Evolutionary conservation across 2,113 vertebrate genomes (phyloP).

Genomic region (Lontra canadensis): DNA sequence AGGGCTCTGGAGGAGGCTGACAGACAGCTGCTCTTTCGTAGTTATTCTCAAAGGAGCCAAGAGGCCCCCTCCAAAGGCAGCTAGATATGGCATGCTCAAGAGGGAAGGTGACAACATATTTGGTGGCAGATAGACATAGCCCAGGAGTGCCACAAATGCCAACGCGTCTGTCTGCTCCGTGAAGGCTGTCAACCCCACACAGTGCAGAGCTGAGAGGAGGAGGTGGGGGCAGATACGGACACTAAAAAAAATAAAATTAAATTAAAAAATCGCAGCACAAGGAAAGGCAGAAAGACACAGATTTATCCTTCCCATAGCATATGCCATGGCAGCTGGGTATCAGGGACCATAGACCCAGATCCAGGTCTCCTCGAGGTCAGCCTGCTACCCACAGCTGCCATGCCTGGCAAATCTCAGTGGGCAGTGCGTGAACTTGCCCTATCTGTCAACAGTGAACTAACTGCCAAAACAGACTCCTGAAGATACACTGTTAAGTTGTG

Average conservation of each 20-base stretch:
- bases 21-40: conserved; percentile 76
- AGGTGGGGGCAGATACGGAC: neutral
- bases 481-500: neutral
- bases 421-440: neutral
- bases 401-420: neutral
- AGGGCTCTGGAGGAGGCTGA: conserved; percentile 61
- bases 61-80: conserved; percentile 16
- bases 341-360: neutral
- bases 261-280: neutral
- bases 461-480: neutral
- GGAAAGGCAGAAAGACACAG: neutral
- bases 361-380: neutral
- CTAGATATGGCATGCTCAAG: neutral
- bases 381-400: neutral
- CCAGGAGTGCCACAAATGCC: neutral
- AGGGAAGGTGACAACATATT: neutral
- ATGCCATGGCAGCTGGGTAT: neutral
- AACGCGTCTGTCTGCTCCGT: neutral
- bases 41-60: conserved; percentile 51
- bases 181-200: conserved; percentile 49
- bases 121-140: conserved; percentile 43
- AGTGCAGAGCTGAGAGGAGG: neutral
- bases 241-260: neutral
- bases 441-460: neutral
- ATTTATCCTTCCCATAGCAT: neutral